These are phyloP conservation scores for Mormyrus lacerda DNA, from an alignment of 2,113 vertebrate genomes.

Conservation along the genomic window DNA sequence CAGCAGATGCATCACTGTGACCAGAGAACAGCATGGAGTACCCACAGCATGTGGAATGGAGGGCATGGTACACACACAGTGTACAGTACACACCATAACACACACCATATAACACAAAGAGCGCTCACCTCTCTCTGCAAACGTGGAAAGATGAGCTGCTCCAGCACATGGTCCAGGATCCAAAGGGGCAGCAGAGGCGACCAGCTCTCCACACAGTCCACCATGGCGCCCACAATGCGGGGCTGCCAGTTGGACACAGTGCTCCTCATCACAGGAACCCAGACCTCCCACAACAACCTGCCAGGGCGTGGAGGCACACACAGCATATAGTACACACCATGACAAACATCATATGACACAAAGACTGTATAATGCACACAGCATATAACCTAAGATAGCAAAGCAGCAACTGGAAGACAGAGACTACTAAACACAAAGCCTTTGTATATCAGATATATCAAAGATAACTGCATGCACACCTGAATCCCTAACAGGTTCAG, in stretches of 20 bases:
- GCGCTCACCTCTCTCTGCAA: constrained; percentile 83
- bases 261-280: constrained; percentile 80
- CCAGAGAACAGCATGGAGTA: neutral
- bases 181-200: constrained; percentile 77
- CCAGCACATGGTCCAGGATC: constrained; percentile 85
- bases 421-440: neutral
- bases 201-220: constrained; percentile 92
- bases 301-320: neutral
- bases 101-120: neutral
- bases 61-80: neutral
- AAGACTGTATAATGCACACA: neutral
- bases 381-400: neutral
- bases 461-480: neutral
- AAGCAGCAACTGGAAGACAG: neutral
- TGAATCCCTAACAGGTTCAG: neutral
- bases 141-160: constrained; percentile 90
- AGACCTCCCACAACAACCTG: constrained; percentile 92
- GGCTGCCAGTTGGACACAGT: constrained; percentile 83
- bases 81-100: neutral
- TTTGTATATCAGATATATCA: too few species aligned
- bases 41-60: neutral
- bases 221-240: constrained; percentile 81
- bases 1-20: neutral
- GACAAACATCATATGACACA: neutral
- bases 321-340: neutral